Conservation (phyloP, 1,140 invertebrate species). For the Gryllus bimaculatus region DNA sequence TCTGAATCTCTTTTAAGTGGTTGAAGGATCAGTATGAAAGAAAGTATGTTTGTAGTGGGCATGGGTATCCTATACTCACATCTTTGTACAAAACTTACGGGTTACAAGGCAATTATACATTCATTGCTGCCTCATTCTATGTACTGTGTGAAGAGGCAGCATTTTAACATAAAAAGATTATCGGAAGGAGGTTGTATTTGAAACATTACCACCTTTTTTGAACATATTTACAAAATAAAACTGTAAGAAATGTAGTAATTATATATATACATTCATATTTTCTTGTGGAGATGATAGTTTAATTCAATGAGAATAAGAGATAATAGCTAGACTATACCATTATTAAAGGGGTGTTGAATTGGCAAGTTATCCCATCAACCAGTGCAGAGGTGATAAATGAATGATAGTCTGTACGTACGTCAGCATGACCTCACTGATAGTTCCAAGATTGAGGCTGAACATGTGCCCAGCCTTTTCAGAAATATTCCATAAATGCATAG, state of each 20-base stretch:
- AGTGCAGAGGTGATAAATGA: neutral
- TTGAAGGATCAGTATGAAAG: neutral
- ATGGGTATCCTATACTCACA: neutral
- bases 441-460: neutral
- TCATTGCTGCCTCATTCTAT: neutral
- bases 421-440: neutral
- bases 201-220: neutral
- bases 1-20: constrained; percentile 9
- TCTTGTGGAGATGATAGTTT: neutral
- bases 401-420: neutral
- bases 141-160: neutral
- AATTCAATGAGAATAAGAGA: neutral
- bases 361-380: neutral
- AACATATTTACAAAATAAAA: neutral
- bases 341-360: neutral
- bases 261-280: neutral
- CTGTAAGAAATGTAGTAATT: neutral
- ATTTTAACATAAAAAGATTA: neutral
- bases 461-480: neutral
- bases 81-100: constrained; percentile 15
- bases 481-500: neutral
- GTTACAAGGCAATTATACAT: neutral
- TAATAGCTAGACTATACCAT: neutral
- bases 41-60: constrained; percentile 5
- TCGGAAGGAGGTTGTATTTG: neutral